A percentile compares a stretch with the other conserved stretches of the same genome.
phyloP scores from a whole-genome alignment of 2,888 invertebrate genomes.

The Strigamia maritima region DNA sequence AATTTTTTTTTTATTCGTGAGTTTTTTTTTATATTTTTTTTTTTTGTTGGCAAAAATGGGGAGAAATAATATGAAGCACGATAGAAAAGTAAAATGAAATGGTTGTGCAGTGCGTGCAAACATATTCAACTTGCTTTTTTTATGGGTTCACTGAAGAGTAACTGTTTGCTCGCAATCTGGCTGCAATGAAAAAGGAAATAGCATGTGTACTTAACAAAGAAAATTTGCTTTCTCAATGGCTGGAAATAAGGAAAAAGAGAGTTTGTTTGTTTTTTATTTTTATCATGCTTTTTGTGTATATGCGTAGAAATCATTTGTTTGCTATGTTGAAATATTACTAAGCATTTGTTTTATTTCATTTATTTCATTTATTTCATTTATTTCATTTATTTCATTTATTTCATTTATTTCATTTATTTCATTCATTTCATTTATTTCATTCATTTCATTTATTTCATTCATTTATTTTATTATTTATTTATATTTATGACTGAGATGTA shows the following conservation, averaged over 20 bases:
- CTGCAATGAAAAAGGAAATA: constrained; percentile 21
- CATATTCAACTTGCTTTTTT: neutral
- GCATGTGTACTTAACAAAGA: constrained; percentile 21
- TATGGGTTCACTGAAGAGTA: constrained; percentile 24
- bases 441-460: too few relatives aligned
- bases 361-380: too few relatives aligned
- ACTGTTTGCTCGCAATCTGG: constrained; percentile 20
- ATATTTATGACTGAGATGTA: neutral
- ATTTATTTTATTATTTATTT: neutral
- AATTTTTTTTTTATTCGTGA: neutral
- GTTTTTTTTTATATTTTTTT: neutral
- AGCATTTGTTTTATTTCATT: neutral
- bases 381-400: too few relatives aligned
- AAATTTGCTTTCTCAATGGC: constrained; percentile 8
- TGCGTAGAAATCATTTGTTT: neutral
- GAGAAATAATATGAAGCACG: neutral
- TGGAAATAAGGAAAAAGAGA: neutral
- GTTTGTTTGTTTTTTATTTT: neutral
- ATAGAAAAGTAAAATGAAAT: neutral
- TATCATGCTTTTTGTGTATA: neutral
- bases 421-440: too few relatives aligned
- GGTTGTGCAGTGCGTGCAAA: neutral
- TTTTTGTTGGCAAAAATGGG: neutral
- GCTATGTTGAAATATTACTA: neutral
- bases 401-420: too few relatives aligned